A percentile compares a stretch with the other conserved stretches of the same genome.
Evolutionary conservation across 2,113 vertebrate species (phyloP).

Genomic region (Puntigrus tetrazona): DNA sequence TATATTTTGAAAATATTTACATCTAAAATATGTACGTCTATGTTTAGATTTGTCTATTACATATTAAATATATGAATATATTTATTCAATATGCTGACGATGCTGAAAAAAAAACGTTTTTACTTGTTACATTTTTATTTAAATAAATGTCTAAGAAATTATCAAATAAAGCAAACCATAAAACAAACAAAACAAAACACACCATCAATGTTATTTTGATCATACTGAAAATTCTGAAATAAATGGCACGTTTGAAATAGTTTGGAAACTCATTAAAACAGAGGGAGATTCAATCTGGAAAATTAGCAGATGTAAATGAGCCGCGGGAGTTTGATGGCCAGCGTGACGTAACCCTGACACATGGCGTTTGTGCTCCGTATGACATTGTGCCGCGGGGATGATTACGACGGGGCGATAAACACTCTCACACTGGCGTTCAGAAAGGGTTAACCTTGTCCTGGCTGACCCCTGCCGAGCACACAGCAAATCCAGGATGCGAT

Average conservation of each 20-base stretch:
- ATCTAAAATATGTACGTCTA: too few species aligned
- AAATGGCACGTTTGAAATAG: neutral
- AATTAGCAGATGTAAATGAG: neutral
- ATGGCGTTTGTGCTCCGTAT: neutral
- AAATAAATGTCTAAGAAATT: neutral
- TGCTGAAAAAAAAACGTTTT: too few species aligned
- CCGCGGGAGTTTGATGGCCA: constrained; percentile 1
- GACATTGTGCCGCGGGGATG: constrained; percentile 15
- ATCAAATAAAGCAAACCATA: neutral
- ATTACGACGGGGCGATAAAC: constrained; percentile 12
- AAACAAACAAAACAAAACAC: too few species aligned
- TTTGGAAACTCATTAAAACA: neutral
- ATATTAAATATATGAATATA: too few species aligned
- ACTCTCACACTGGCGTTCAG: neutral
- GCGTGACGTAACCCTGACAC: constrained; percentile 12
- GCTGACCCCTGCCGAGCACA: neutral
- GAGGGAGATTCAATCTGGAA: neutral
- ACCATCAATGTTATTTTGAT: too few species aligned
- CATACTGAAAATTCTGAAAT: neutral
- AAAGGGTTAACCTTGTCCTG: constrained; percentile 34
- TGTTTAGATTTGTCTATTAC: too few species aligned
- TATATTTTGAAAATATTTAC: too few species aligned
- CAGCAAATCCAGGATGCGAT: constrained; percentile 37
- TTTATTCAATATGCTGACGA: too few species aligned
- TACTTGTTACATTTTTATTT: neutral